Conservation (phyloP, 2,888 invertebrate genomes). For the Chloromyia formosa region DNA sequence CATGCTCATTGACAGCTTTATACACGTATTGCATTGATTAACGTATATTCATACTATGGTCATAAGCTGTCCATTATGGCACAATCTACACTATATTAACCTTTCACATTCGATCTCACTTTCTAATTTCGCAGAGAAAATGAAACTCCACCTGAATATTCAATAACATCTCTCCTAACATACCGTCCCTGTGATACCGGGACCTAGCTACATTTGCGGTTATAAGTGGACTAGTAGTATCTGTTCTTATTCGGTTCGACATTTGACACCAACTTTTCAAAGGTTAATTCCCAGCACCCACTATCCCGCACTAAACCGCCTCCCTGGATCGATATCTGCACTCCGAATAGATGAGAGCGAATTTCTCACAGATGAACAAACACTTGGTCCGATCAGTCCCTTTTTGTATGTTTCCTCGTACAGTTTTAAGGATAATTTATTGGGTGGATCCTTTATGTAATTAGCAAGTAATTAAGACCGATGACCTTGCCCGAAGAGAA, state of each 20-base stretch:
- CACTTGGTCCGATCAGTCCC: neutral
- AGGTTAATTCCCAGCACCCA: slow-evolving; percentile 21
- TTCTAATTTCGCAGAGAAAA: no score
- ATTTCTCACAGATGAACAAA: slow-evolving; percentile 2
- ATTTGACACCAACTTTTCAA: slow-evolving; percentile 33
- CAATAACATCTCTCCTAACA: no score
- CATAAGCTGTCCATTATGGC: no score
- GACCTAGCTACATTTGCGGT: no score
- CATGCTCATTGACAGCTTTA: no score
- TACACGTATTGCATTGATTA: no score
- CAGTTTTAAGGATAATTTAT: slow-evolving; percentile 32
- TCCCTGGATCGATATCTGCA: neutral
- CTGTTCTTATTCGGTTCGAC: neutral
- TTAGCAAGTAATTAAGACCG: slow-evolving; percentile 43
- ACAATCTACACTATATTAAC: no score
- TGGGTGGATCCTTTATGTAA: slow-evolving; percentile 33
- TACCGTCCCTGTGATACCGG: no score
- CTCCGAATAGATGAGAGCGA: neutral
- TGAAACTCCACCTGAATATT: no score
- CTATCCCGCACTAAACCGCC: no score
- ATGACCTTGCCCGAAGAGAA: slow-evolving; percentile 11
- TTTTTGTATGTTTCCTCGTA: neutral
- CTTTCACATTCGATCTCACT: no score
- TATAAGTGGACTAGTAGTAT: neutral
- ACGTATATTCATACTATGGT: no score